Evolutionary conservation across 1,140 invertebrate species (phyloP).

Genomic region (Caenorhabditis briggsae): DNA sequence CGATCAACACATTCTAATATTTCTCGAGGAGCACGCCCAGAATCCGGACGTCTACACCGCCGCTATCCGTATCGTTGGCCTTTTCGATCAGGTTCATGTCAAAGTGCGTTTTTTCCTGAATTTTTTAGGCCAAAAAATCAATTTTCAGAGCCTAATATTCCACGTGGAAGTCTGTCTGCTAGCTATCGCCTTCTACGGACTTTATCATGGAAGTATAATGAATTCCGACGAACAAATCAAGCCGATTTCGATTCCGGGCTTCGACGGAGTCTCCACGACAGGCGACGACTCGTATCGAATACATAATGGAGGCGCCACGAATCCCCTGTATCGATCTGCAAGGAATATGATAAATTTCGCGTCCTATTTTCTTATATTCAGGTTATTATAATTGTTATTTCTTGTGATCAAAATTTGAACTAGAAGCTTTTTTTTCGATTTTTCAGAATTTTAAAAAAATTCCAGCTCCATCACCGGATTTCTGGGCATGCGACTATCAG

Average conservation of each 20-base stretch:
- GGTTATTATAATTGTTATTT: not conserved
- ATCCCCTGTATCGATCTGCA: not conserved
- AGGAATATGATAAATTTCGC: not conserved
- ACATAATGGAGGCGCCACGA: not conserved
- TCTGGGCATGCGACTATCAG: slow-evolving; percentile 4
- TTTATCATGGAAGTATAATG: slow-evolving; percentile 15
- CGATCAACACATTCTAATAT: slow-evolving; percentile 40
- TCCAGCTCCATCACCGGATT: slow-evolving; percentile 27
- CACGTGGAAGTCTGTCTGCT: slow-evolving; percentile 17
- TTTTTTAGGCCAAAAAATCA: not conserved
- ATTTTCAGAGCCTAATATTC: slow-evolving; percentile 33
- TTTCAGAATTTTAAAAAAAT: too few species aligned
- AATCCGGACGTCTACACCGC: slow-evolving; percentile 11
- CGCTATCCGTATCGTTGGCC: slow-evolving; percentile 35
- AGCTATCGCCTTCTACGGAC: not conserved
- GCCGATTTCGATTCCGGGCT: not conserved
- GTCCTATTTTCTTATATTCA: slow-evolving; percentile 33
- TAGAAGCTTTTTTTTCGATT: too few species aligned
- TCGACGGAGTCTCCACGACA: not conserved
- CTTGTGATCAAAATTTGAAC: not conserved
- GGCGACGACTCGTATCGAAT: not conserved
- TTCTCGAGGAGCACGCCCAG: not conserved
- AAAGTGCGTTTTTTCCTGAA: not conserved
- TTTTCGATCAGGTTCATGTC: slow-evolving; percentile 47
- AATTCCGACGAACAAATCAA: not conserved